These are phyloP conservation scores for Philaethria dido DNA, from an alignment of 2,888 invertebrate genomes.

Conservation along the genomic window DNA sequence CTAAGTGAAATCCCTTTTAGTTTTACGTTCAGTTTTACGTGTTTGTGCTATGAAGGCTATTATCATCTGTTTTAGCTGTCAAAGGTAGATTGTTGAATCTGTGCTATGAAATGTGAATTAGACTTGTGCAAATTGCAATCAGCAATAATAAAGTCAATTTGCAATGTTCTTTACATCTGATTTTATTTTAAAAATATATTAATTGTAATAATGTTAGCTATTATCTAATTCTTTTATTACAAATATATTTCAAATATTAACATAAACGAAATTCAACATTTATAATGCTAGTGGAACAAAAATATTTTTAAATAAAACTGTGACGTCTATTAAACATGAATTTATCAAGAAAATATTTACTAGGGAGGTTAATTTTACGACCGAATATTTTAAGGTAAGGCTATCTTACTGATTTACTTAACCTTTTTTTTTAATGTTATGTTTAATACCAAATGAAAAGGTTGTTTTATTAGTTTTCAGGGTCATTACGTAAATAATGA, in stretches of 20 bases:
- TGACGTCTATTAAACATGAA: conserved; percentile 30
- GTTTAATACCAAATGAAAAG: background rate
- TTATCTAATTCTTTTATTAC: background rate
- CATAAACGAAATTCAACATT: background rate
- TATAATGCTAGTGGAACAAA: background rate
- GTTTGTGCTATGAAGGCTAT: no score
- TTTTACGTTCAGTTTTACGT: no score
- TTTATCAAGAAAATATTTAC: conserved; percentile 33
- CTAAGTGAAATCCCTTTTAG: no score
- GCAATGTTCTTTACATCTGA: background rate
- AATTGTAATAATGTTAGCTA: background rate
- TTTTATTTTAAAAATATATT: background rate
- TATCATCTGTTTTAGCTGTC: no score
- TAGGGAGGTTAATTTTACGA: conserved; percentile 26
- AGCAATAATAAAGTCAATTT: background rate
- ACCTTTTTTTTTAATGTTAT: background rate
- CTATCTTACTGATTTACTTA: background rate
- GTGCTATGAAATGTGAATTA: no score
- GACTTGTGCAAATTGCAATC: background rate
- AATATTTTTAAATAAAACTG: background rate
- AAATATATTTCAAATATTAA: background rate
- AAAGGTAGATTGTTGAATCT: no score
- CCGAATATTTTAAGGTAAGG: conserved; percentile 30
- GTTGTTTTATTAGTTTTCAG: conserved; percentile 67
- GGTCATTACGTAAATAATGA: conserved; percentile 79